A percentile compares a stretch with the other conserved stretches of the same genome.
Conservation (phyloP, 2,888 invertebrate genomes). For the Caenorhabditis sp. region DNA sequence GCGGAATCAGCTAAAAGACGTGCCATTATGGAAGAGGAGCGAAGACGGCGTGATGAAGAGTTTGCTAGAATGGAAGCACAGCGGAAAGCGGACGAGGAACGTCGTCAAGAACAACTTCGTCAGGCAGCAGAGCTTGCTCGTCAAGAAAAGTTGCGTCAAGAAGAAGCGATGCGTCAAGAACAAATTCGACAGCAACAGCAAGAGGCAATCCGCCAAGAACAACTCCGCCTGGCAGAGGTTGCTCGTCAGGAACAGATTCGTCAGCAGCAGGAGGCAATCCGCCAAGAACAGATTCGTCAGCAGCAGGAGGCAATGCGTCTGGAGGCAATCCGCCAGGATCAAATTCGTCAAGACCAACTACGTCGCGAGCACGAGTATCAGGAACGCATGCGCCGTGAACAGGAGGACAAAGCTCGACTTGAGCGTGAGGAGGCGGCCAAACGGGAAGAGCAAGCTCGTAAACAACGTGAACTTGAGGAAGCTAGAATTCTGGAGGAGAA, state of each 20-base stretch:
- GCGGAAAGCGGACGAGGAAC: not conserved
- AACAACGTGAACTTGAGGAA: too few species aligned
- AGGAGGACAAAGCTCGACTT: constrained; percentile 2
- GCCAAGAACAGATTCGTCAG: constrained; percentile 75
- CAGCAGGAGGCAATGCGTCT: constrained; percentile 84
- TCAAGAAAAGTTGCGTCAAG: not conserved
- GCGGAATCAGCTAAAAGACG: not conserved
- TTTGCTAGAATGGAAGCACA: constrained; percentile 7
- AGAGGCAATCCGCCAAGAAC: constrained; percentile 6
- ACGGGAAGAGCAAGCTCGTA: constrained; percentile 11
- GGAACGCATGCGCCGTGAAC: constrained; percentile 1
- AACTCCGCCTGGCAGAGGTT: not conserved
- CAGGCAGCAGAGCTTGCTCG: not conserved
- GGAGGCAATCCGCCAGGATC: too few species aligned
- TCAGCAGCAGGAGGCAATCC: not conserved
- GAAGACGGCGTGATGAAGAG: not conserved
- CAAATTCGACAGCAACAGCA: not conserved
- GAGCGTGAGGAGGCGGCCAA: too few species aligned
- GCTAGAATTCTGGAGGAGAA: not conserved
- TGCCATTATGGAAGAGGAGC: not conserved
- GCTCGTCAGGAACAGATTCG: constrained; percentile 1
- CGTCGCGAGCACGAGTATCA: not conserved
- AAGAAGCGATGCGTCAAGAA: not conserved
- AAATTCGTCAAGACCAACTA: too few species aligned
- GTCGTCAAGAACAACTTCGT: constrained; percentile 4